phyloP scores from a whole-genome alignment of 1,140 invertebrate species.

The Heterodera carotae region DNA sequence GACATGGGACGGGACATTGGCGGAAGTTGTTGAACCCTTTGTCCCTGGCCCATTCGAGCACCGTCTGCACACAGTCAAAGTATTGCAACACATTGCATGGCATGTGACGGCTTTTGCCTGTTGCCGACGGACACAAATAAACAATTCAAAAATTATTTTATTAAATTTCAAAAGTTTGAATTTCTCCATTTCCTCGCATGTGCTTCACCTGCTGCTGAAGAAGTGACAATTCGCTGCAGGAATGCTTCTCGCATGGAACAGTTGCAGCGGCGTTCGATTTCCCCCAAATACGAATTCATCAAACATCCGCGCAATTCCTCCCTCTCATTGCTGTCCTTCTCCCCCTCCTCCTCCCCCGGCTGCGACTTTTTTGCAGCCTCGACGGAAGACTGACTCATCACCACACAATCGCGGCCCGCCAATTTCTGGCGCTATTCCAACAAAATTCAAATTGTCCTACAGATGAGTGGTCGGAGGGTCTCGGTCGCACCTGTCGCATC shows the following conservation, averaged over 20 bases:
- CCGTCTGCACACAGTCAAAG: constrained; percentile 55
- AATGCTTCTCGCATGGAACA: constrained; percentile 59
- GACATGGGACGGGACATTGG: constrained; percentile 55
- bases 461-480: constrained; percentile 5
- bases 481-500: constrained; percentile 58
- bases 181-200: no score
- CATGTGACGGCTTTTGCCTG: constrained; percentile 3
- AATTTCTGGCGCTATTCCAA: constrained; percentile 59
- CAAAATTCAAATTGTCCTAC: constrained; percentile 20
- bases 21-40: constrained; percentile 46
- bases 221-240: neutral
- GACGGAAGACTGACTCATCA: neutral
- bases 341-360: neutral
- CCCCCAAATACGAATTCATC: constrained; percentile 55
- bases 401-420: constrained; percentile 58
- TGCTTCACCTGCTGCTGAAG: no score
- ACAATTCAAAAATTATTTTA: neutral
- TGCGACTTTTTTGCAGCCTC: neutral
- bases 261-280: constrained; percentile 56
- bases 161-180: neutral
- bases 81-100: constrained; percentile 61
- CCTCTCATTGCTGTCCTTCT: neutral
- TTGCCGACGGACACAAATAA: no score
- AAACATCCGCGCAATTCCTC: constrained; percentile 40
- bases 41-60: constrained; percentile 47